phyloP scores from a whole-genome alignment of 2,797 vertebrate genomes.

The Brachymystax lenok region DNA sequence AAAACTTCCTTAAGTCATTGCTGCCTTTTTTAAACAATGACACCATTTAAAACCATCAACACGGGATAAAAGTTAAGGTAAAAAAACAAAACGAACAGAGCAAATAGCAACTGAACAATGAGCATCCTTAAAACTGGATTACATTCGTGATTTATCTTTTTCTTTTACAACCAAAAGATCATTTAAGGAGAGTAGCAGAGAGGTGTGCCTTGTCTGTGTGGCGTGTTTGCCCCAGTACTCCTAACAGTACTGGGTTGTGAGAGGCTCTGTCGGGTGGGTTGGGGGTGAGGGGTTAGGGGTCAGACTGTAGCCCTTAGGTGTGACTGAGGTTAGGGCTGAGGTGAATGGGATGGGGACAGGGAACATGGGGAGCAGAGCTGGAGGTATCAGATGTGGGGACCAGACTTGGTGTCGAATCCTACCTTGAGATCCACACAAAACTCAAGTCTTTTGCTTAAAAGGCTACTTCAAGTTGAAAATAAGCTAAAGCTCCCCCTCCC shows the following conservation, averaged over 20 bases:
- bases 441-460: neutral
- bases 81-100: constrained; percentile 19
- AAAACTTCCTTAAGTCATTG: constrained; percentile 48
- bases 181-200: constrained; percentile 64
- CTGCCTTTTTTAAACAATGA: constrained; percentile 34
- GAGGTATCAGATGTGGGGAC: constrained; percentile 69
- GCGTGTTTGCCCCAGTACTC: constrained; percentile 42
- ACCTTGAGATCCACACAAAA: neutral
- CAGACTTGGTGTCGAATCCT: constrained; percentile 25
- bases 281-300: constrained; percentile 32
- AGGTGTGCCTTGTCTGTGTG: constrained; percentile 58
- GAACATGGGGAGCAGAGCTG: constrained; percentile 30
- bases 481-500: neutral
- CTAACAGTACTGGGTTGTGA: constrained; percentile 39
- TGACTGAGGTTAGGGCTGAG: constrained; percentile 45
- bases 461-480: neutral
- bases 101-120: constrained; percentile 55
- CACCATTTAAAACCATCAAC: constrained; percentile 48
- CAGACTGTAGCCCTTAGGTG: constrained; percentile 49
- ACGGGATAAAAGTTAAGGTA: constrained; percentile 39
- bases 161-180: constrained; percentile 74
- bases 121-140: constrained; percentile 80
- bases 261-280: constrained; percentile 7
- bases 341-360: constrained; percentile 38
- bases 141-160: constrained; percentile 66